Percentiles rank a stretch among this genome's conserved stretches.
These are phyloP conservation scores for Muraenolepis orangiensis DNA, from an alignment of 2,797 vertebrate species.

Conservation along the genomic window DNA sequence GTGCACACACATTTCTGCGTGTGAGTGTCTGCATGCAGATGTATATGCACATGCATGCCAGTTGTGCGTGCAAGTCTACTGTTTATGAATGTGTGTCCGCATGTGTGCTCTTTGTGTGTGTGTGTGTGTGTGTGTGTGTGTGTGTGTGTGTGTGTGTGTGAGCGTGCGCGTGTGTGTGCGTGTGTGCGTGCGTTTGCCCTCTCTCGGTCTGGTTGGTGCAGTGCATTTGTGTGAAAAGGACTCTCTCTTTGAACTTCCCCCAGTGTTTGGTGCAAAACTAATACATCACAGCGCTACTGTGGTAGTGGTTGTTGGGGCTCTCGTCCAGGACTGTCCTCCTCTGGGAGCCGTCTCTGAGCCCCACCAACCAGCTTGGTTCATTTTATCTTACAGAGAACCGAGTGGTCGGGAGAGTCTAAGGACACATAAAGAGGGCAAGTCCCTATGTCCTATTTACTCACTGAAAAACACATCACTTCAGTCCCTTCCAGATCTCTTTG, in stretches of 20 bases:
- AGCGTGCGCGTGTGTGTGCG: conserved; percentile 14
- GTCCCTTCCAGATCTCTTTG: conserved; percentile 27
- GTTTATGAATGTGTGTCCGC: not conserved
- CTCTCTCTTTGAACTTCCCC: conserved; percentile 69
- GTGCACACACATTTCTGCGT: not conserved
- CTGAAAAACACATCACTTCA: conserved; percentile 28
- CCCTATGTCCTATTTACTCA: conserved; percentile 69
- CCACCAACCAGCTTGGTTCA: conserved; percentile 67
- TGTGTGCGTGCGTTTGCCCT: conserved; percentile 49
- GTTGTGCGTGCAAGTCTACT: not conserved
- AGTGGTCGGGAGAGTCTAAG: conserved; percentile 60
- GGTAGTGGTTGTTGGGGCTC: conserved; percentile 62
- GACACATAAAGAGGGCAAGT: conserved; percentile 69
- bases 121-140: conserved; percentile 13
- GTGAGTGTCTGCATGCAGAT: not conserved
- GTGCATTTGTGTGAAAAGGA: conserved; percentile 70
- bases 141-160: conserved; percentile 11
- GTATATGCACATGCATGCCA: not conserved
- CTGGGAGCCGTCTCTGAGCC: conserved; percentile 63
- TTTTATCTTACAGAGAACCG: conserved; percentile 42
- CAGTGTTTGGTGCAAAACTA: conserved; percentile 69
- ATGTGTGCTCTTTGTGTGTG: conserved; percentile 48
- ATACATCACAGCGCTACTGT: conserved; percentile 74
- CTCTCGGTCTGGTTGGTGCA: conserved; percentile 71
- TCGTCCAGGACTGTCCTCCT: conserved; percentile 62